Evolutionary conservation across 1,140 invertebrate genomes (phyloP), one percentile per base, ranked within the genome.

Genomic region (Globodera ellingtonae): DNA sequence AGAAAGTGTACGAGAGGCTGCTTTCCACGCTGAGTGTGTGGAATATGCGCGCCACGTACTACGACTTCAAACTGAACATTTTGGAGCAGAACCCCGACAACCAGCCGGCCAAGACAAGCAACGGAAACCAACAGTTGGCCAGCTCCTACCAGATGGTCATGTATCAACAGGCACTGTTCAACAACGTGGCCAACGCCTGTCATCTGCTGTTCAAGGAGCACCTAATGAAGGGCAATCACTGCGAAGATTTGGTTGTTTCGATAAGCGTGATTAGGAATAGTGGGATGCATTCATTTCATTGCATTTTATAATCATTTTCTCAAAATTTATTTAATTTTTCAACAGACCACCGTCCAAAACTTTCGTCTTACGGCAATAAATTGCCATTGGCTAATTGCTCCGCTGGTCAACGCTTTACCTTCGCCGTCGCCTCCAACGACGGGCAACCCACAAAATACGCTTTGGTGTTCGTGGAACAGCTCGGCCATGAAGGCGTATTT

Each of bases 31-130:
- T 86, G 62, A 88, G 65, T 62, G 65, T 86, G 5, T 86, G 85
- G 85, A 86, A 86, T 48, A 83, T 86, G 10, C 81, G 86, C 15
- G 85, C 85, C 44, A 88, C 86, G 1, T 88, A 72, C 75, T 86
- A 75, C 78, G 86, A 86, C 67, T 52, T 86, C 62, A 76, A 79
- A 50, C 62, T 88, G 18, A 83, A 80, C 77, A 84, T 84, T 46
- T 24, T 76, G 67, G 62, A 71, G 65, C 48, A 24, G 56, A 47
- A 46, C 35, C 62, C 79, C 47, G 75, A 77, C 44, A 75, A 73
- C 70, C 74, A 78, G 70, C 44, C 48, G 62, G n/a, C 56, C 44
- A 65, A 81, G 48, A 44, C 65, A 48, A 67, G 75, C 35, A 77
- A 65, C 47, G 75, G 75, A 15, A 77, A 77, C 48, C 75, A 77